Base-by-base conservation (phyloP, 2,113 vertebrate species). In the Microtus oregoni region DNA sequence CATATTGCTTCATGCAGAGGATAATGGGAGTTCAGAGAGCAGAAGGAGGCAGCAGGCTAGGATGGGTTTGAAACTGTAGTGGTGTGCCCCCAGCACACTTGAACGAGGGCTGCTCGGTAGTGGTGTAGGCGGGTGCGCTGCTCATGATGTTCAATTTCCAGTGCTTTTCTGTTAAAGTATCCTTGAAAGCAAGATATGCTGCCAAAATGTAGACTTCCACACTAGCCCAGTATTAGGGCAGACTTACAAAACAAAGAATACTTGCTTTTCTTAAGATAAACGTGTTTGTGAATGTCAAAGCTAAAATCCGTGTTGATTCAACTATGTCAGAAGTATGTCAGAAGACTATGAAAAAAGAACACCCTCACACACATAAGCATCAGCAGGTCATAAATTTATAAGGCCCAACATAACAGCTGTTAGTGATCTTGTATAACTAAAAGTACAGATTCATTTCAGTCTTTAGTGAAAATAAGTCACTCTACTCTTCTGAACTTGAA, bases 1-100 rank as follows among this genome's bases (percentile, higher is more conserved):
- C 38, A 28, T 50, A 58, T 89, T 96, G 81, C 89, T 90, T 89
- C 95, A 92, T 41, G 32, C 32, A 85, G 77, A 75, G 26, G 68
- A 65, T 32, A 77, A 79, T 38, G 12, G 47, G 96, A 86, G 68
- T 97, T 72, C 67, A 58, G 90, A 77, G 82, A 82, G 95, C 76
- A 73, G 3, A 73, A 44, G 47, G 78, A 4, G 32, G 41, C 35
- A 19, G 13, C 28, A 28, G 65, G 26, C 58, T 35, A 55, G 93
- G 90, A 75, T 32, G 17, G 10, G 73, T 15, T 92, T 91, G 73
- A 81, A 96, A 97, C 44, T 41, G 0, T 4, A 44, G 32, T 91
- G 20, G 82, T 87, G 86, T 38, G 85, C 92, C 26, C 58, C 38
- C 22, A 20, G 47, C 35, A 47, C 0, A 35, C 22, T 50, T 7